Conservation (phyloP, 2,888 invertebrate species). For the Eledone cirrhosa region DNA sequence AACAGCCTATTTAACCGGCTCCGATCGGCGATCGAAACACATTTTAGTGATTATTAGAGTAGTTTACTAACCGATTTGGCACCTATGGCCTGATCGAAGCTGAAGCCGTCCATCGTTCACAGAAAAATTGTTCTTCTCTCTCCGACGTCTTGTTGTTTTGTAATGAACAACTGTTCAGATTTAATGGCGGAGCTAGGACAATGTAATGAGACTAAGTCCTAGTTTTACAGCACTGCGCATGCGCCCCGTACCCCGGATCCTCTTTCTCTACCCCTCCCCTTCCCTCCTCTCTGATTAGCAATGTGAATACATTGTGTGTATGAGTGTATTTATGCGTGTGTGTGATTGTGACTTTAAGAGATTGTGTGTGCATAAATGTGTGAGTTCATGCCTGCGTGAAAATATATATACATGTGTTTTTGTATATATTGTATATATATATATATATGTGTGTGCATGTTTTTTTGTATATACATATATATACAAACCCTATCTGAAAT, state of each 20-base stretch:
- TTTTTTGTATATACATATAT: too few species aligned
- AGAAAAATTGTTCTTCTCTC: background rate
- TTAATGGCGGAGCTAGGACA: conserved; percentile 25
- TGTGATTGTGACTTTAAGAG: too few species aligned
- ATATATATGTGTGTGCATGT: too few species aligned
- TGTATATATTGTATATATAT: too few species aligned
- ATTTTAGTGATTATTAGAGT: conserved; percentile 4
- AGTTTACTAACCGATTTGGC: conserved; percentile 19
- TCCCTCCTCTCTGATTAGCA: too few species aligned
- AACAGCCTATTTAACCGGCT: background rate
- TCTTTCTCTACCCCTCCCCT: background rate
- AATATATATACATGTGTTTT: too few species aligned
- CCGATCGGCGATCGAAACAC: background rate
- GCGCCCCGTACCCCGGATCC: conserved; percentile 23
- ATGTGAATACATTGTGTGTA: too few species aligned
- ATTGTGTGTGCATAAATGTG: too few species aligned
- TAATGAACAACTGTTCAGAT: background rate
- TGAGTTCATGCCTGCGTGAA: too few species aligned
- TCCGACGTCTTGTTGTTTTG: background rate
- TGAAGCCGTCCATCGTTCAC: conserved; percentile 22
- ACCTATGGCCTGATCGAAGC: conserved; percentile 2
- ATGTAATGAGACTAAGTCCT: conserved; percentile 26
- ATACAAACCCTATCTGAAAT: too few species aligned
- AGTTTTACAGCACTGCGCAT: conserved; percentile 21
- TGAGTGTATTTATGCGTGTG: too few species aligned